These are phyloP conservation scores for Melanargia galathea DNA, from an alignment of 2,888 invertebrate genomes.

Conservation along the genomic window DNA sequence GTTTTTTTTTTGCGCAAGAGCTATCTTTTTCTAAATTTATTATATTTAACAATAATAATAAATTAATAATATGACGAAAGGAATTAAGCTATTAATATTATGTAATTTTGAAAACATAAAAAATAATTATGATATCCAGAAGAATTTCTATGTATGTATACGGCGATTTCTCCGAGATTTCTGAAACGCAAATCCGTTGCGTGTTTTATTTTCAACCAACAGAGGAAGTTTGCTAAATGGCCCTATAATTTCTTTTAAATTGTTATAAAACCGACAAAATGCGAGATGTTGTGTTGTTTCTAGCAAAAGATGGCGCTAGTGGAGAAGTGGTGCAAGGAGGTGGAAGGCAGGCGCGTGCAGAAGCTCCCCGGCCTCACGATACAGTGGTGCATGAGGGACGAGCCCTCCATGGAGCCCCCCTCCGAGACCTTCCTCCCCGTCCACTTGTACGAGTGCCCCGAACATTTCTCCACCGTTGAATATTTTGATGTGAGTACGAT, in stretches of 20 bases:
- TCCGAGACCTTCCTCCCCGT: constrained; percentile 86
- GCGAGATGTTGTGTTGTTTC: constrained; percentile 11
- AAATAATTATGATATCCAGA: no score
- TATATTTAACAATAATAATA: not conserved
- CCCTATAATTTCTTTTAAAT: no score
- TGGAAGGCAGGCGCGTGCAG: constrained; percentile 69
- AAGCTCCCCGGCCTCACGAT: constrained; percentile 83
- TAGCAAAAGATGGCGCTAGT: constrained; percentile 88
- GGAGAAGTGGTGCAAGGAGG: constrained; percentile 79
- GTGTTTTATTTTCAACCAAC: no score
- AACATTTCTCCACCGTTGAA: constrained; percentile 91
- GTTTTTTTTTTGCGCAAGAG: not conserved
- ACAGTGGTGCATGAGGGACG: constrained; percentile 87
- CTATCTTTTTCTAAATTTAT: not conserved
- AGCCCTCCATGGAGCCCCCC: constrained; percentile 80
- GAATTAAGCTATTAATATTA: no score
- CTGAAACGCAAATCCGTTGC: no score
- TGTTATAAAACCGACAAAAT: no score
- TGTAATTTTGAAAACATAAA: no score
- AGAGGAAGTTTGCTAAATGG: no score
- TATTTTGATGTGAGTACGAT: constrained; percentile 91
- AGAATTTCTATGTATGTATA: no score
- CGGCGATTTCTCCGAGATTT: no score
- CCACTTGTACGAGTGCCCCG: constrained; percentile 89
- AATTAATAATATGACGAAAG: no score